phyloP scores from a whole-genome alignment of 92 coral and sea anemone genomes.

The Bergia puertoricense region DNA sequence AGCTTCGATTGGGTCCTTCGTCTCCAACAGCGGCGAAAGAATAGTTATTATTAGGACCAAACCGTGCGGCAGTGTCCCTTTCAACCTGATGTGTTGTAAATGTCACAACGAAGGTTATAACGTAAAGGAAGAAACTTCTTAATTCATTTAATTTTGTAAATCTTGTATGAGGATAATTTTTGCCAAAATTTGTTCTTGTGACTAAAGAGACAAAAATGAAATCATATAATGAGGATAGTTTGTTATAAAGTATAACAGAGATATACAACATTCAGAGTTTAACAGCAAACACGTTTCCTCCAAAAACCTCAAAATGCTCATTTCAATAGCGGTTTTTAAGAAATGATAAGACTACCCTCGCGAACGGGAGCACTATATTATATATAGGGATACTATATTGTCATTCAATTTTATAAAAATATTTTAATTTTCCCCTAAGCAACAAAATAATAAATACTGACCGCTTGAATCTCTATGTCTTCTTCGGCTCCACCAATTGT shows the following conservation, averaged over 20 bases:
- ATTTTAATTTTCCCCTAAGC: background rate
- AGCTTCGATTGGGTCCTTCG: background rate
- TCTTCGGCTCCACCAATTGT: background rate
- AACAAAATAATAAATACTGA: background rate
- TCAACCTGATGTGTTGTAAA: background rate
- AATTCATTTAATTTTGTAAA: background rate
- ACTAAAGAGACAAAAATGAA: no score
- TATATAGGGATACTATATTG: background rate
- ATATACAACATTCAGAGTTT: no score
- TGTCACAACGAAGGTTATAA: background rate
- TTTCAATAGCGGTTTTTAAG: no score
- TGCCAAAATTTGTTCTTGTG: background rate
- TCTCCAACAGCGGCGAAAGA: background rate
- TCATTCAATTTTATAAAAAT: background rate
- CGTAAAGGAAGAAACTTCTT: background rate
- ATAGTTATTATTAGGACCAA: background rate
- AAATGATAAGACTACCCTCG: background rate
- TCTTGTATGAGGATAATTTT: background rate
- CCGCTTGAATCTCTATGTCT: background rate
- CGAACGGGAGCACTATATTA: background rate
- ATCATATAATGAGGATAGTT: no score
- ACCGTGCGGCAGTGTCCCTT: background rate
- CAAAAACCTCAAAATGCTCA: no score
- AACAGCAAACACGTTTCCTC: no score
- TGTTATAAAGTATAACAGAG: no score